Evolutionary conservation across 2,113 vertebrate species (phyloP), one percentile per base, ranked within the genome.

Genomic region (Scolopax mira): DNA sequence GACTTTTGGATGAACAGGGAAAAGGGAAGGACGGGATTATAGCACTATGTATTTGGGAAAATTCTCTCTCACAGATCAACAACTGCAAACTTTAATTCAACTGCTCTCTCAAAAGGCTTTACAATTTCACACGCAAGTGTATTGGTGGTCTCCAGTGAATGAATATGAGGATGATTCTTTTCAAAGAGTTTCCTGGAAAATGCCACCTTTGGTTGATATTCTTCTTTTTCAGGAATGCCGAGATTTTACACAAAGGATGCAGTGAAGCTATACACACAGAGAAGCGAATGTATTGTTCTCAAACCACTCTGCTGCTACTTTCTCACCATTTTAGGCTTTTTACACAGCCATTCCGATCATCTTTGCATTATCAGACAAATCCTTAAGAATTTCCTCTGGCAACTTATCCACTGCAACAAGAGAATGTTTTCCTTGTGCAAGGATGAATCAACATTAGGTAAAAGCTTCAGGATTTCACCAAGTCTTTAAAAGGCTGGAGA

Each of bases 341-440:
- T 95, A 85, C 66, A 73, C 87, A 89, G 70, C 79, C 95, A 94
- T 97, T 92, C 96, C 48, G 0, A 94, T 94, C 95, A 93, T 94
- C 95, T 94, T 95, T 95, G 95, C 89, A 91, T 95, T 96, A 97
- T 96, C 95, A 94, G 74, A 95, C 81, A 95, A 94, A 96, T 96
- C 91, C 91, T 92, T 87, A 95, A 95, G 93, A 92, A 96, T 95
- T 97, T 95, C 91, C 84, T 95, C 91, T 92, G 89, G 93, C 70
- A 49, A 94, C 83, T 87, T 85, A 72, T 30, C 66, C 18, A 2
- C 61, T 65, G 66, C 87, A 82, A 91, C 67, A 92, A 95, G 54
- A 95, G 89, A 89, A 89, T 75, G 30, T 85, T 95, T 96, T 97
- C 84, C 89, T 82, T 88, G 37, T 89, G 58, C 81, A 82, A 62